Conservation (phyloP, 2,797 vertebrate species). For the Gymnoscopelus braueri region DNA sequence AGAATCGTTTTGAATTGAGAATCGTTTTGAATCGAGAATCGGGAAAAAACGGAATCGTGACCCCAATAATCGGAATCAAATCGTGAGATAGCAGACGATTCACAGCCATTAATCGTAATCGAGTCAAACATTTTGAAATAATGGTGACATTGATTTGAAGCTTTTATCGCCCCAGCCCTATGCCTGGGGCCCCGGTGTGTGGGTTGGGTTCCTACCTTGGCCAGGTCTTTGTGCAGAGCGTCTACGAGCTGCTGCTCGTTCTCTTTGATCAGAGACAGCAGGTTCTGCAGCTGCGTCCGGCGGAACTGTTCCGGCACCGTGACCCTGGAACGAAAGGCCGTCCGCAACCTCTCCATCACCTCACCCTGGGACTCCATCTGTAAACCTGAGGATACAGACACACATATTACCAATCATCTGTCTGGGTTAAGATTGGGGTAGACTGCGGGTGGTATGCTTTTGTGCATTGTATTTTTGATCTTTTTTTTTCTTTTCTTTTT, state of each 20-base stretch:
- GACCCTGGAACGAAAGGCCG: slow-evolving; percentile 64
- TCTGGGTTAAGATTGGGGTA: no score
- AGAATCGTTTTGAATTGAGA: no score
- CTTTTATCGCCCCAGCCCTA: background rate
- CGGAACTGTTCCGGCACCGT: slow-evolving; percentile 73
- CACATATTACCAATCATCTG: background rate
- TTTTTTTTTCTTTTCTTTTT: no score
- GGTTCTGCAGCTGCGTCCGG: slow-evolving; percentile 64
- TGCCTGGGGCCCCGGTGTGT: no score
- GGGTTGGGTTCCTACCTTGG: slow-evolving; percentile 68
- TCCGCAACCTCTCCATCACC: slow-evolving; percentile 64
- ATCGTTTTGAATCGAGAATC: no score
- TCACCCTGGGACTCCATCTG: slow-evolving; percentile 72
- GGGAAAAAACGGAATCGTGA: no score
- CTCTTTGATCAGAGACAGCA: slow-evolving; percentile 72
- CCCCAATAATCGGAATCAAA: no score
- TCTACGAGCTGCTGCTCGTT: slow-evolving; percentile 74
- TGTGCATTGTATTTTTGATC: no score
- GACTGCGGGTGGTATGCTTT: no score
- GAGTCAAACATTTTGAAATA: background rate
- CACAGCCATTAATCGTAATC: no score
- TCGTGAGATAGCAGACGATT: no score
- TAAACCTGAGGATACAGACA: slow-evolving; percentile 30
- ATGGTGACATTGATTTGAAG: background rate
- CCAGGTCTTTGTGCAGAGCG: slow-evolving; percentile 76